A percentile compares a stretch with the other conserved stretches of the same genome.
Conservation (phyloP, 2,888 invertebrate genomes). For the Macrophya alboannulata region DNA sequence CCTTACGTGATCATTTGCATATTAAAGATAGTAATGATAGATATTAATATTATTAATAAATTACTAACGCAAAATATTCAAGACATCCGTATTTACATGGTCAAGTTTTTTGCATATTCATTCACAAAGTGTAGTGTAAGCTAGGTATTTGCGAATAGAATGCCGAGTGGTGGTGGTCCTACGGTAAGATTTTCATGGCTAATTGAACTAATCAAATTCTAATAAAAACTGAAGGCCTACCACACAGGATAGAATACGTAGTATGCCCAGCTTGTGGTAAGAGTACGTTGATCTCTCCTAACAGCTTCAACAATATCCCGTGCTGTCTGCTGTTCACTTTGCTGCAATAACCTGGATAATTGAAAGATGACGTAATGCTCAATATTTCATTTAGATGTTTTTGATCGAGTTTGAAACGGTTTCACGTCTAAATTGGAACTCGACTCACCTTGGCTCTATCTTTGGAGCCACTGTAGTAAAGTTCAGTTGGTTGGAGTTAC, state of each 20-base stretch:
- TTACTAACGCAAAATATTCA: neutral
- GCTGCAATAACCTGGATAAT: slow-evolving; percentile 63
- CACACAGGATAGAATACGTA: slow-evolving; percentile 68
- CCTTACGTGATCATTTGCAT: neutral
- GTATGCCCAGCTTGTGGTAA: slow-evolving; percentile 68
- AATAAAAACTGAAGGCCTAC: slow-evolving; percentile 60
- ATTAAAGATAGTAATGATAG: neutral
- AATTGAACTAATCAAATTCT: neutral
- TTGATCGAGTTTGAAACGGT: neutral
- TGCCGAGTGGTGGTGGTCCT: too few relatives aligned
- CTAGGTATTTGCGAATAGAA: neutral
- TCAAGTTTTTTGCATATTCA: neutral
- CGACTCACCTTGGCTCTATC: slow-evolving; percentile 68
- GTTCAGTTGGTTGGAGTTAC: slow-evolving; percentile 67
- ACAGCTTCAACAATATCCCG: slow-evolving; percentile 73
- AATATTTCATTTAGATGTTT: slow-evolving; percentile 10
- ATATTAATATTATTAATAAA: too few relatives aligned
- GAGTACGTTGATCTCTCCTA: slow-evolving; percentile 68
- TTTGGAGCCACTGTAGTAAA: slow-evolving; percentile 74
- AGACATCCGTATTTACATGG: neutral
- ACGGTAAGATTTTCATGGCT: neutral
- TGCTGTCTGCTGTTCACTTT: slow-evolving; percentile 72
- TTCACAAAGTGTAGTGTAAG: neutral
- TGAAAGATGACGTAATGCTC: slow-evolving; percentile 32
- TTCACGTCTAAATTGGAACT: neutral